These are phyloP conservation scores for Meganola albula DNA, from an alignment of 2,888 invertebrate species.

Conservation along the genomic window DNA sequence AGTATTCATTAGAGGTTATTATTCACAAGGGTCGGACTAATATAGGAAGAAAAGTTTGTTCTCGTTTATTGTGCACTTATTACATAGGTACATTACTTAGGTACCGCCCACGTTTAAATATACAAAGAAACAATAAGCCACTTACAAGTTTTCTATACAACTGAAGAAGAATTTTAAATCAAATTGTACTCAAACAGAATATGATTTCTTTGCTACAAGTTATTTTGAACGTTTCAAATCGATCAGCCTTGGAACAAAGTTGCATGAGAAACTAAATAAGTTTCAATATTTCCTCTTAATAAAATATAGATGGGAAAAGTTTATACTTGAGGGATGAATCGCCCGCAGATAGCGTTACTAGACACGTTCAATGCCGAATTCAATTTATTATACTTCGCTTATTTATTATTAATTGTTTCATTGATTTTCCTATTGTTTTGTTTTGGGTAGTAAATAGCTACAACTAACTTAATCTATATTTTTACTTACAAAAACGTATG, in stretches of 20 bases:
- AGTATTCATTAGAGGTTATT: too few relatives aligned
- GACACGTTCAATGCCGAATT: conserved; percentile 23
- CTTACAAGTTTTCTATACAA: neutral
- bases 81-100: too few relatives aligned
- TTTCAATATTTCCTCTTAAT: conserved; percentile 60
- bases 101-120: too few relatives aligned
- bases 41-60: too few relatives aligned
- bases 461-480: too few relatives aligned
- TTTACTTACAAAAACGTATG: too few relatives aligned
- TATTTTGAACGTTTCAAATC: conserved; percentile 48
- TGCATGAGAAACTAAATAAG: conserved; percentile 55
- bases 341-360: conserved; percentile 18
- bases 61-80: too few relatives aligned
- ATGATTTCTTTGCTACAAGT: conserved; percentile 21
- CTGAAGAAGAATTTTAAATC: conserved; percentile 8
- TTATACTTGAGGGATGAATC: conserved; percentile 33
- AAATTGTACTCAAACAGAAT: conserved; percentile 12
- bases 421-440: too few relatives aligned
- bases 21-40: too few relatives aligned
- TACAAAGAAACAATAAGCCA: conserved; percentile 1
- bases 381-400: conserved; percentile 23
- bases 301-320: conserved; percentile 64
- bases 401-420: conserved; percentile 11
- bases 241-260: conserved; percentile 54
- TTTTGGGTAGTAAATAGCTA: too few relatives aligned